Percentiles rank a stretch among this genome's conserved stretches.
Conservation (phyloP, 2,797 vertebrate species). For the Cheirogaleus major region DNA sequence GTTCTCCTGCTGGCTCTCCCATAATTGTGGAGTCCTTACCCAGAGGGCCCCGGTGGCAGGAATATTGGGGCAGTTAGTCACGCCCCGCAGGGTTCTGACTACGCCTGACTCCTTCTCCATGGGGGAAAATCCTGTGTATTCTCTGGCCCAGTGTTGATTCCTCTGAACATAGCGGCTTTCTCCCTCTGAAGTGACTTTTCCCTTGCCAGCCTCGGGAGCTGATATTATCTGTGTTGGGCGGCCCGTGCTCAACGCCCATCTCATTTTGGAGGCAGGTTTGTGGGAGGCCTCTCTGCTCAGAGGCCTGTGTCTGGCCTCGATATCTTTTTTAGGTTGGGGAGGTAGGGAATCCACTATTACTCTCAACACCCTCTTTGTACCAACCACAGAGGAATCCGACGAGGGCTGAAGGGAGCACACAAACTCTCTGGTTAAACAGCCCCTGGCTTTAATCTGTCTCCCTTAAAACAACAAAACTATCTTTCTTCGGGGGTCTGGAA, state of each 20-base stretch:
- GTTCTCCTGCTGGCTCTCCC: constrained; percentile 78
- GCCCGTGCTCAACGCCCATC: constrained; percentile 56
- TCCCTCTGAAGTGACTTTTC: constrained; percentile 76
- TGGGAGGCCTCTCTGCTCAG: constrained; percentile 62
- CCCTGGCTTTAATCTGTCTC: constrained; percentile 71
- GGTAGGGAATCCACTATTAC: background rate
- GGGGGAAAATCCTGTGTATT: constrained; percentile 81
- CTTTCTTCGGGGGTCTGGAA: constrained; percentile 69
- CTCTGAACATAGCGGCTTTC: constrained; percentile 74
- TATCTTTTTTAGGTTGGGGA: constrained; percentile 64
- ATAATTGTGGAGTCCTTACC: constrained; percentile 79
- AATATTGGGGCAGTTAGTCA: constrained; percentile 81
- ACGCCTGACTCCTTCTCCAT: constrained; percentile 76
- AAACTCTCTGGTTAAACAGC: constrained; percentile 36
- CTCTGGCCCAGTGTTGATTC: constrained; percentile 65
- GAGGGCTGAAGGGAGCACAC: background rate
- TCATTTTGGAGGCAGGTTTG: constrained; percentile 64
- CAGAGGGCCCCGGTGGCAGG: constrained; percentile 78
- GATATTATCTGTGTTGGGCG: constrained; percentile 59
- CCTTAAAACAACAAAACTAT: constrained; percentile 76
- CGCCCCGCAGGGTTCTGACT: constrained; percentile 77
- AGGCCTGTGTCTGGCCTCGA: constrained; percentile 20
- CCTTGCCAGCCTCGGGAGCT: constrained; percentile 63
- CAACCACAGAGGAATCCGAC: constrained; percentile 47
- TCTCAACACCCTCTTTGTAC: constrained; percentile 62